These are phyloP conservation scores for Hermaeophaga mercurialis DNA, from an alignment of 2,888 invertebrate species.

Conservation along the genomic window DNA sequence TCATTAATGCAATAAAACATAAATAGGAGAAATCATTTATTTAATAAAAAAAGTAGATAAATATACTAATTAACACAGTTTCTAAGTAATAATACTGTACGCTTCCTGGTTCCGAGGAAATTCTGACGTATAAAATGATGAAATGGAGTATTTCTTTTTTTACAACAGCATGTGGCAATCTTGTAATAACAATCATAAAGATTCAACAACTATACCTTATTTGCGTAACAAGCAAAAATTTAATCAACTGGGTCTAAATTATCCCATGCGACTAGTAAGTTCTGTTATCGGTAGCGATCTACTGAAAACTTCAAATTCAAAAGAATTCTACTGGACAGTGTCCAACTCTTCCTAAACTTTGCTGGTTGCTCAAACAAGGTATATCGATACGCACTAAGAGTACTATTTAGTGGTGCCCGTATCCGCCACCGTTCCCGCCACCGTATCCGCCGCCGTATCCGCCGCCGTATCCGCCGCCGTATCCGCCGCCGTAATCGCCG, in stretches of 20 bases:
- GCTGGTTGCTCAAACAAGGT: not conserved
- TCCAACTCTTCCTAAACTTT: not conserved
- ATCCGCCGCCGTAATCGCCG: constrained; percentile 41
- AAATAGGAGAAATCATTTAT: constrained; percentile 46
- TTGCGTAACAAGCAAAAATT: not conserved
- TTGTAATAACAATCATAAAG: constrained; percentile 20
- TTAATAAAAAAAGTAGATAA: constrained; percentile 48
- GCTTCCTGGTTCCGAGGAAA: constrained; percentile 45
- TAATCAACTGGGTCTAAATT: not conserved
- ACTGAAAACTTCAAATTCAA: too few species aligned
- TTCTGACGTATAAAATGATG: constrained; percentile 37
- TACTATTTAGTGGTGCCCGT: constrained; percentile 43
- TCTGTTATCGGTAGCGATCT: not conserved
- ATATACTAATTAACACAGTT: constrained; percentile 55
- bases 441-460: constrained; percentile 51
- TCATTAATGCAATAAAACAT: constrained; percentile 19
- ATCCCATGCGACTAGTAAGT: not conserved
- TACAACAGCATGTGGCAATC: constrained; percentile 24
- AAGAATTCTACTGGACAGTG: not conserved
- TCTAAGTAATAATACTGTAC: constrained; percentile 54
- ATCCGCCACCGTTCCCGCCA: too few species aligned
- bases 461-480: constrained; percentile 43
- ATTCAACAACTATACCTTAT: constrained; percentile 23
- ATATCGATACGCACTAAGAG: not conserved
- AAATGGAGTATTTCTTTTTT: constrained; percentile 31